Evolutionary conservation across 2,797 vertebrate species (phyloP).

Genomic region (Amphiprion clarkii): DNA sequence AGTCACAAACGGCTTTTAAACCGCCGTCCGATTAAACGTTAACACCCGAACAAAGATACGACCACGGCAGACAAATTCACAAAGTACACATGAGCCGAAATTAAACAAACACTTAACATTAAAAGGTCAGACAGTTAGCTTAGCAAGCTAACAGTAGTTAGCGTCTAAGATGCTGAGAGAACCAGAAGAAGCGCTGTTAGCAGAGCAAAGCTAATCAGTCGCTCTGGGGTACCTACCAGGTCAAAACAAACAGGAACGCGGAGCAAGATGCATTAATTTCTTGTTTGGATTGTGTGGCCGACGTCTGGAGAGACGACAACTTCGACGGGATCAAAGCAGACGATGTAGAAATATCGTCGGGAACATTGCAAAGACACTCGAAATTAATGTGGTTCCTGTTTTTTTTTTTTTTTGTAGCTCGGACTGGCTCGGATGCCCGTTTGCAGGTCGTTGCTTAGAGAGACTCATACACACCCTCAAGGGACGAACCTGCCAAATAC

Average conservation of each 20-base stretch:
- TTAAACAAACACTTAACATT: background rate
- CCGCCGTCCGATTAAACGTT: rapidly evolving
- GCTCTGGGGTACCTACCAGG: conserved; percentile 80
- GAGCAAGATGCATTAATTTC: conserved; percentile 78
- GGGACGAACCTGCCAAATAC: conserved; percentile 81
- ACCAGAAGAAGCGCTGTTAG: conserved; percentile 63
- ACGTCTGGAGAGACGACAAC: conserved; percentile 47
- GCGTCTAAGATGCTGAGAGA: conserved; percentile 61
- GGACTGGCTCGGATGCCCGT: conserved; percentile 76
- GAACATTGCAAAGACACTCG: conserved; percentile 65
- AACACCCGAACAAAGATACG: background rate
- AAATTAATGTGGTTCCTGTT: conserved; percentile 68
- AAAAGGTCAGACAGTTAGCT: conserved; percentile 52
- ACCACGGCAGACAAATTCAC: rapidly evolving
- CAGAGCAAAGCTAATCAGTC: conserved; percentile 62
- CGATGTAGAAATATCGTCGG: conserved; percentile 47
- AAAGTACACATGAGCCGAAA: rapidly evolving
- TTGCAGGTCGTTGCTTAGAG: conserved; percentile 76
- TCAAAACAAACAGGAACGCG: conserved; percentile 81
- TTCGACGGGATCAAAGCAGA: conserved; percentile 53
- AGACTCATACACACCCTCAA: conserved; percentile 64
- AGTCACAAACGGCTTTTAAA: background rate
- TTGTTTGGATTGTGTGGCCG: conserved; percentile 53
- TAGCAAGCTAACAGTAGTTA: conserved; percentile 63
- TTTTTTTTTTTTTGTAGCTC: conserved; percentile 46